Base-by-base conservation (phyloP, 1,140 invertebrate genomes). In the Trichonephila clavata region DNA sequence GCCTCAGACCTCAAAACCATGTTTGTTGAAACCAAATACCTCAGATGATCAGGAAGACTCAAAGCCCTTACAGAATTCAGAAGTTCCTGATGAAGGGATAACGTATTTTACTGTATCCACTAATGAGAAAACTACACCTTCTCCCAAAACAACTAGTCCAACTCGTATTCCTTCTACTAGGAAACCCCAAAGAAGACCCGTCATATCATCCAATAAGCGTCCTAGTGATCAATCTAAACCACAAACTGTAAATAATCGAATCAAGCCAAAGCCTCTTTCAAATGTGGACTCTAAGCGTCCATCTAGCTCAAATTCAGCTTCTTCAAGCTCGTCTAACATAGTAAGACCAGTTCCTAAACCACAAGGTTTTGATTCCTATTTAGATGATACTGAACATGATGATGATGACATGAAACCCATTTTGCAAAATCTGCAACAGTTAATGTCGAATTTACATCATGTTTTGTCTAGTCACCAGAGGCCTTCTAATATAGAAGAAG, bases 361-460 rank as follows among this genome's bases (percentile, higher is more conserved):
- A 21, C 68, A 87, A 63, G 43, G n/a, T 65, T 87, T 27, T 39
- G 83, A 84, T 24, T n/a, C 83, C n/a, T 59, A 84, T 59, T 8
- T 84, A 84, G 86, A 90, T 77, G 59, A 61, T n/a, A 59, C 59
- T 39, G 27, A 50, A 18, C 32, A 50, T 32, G 24, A 90, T 24
- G 60, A 86, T 10, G 21, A 39, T 21, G 83, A 43, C 50, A 93
- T 93, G 92, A 86, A 93, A 27, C 92, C 92, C 10, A 93, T 93
- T 59, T 77, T 93, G 24, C 84, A 93, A 88, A 93, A 93, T 16
- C n/a, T 93, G 16, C 92, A 93, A 20, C 92, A 93, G 14, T 43
- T 93, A 10, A 87, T 93, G 65, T 87, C 92, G 18, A 93, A 93
- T 81, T 32, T 93, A 14, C 92, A 93, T 16, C 63, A 87, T 21